phyloP scores from a whole-genome alignment of 2,113 vertebrate genomes.

The Tupaia tana region DNA sequence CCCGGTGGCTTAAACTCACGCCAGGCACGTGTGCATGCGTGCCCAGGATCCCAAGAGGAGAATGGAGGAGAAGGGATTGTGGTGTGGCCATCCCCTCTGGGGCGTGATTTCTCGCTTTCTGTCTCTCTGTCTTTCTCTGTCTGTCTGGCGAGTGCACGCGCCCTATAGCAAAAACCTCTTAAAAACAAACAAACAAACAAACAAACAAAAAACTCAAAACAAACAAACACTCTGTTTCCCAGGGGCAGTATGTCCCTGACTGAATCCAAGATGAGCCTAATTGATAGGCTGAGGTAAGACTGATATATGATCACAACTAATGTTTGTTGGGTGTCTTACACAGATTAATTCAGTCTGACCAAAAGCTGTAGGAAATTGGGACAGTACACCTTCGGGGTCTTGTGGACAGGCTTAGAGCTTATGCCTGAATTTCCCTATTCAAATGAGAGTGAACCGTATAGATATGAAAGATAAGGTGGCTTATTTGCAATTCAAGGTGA shows the following conservation, averaged over 20 bases:
- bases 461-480: not conserved
- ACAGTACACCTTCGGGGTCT: not conserved
- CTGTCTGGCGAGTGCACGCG: too few species aligned
- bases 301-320: not conserved
- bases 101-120: too few species aligned
- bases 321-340: not conserved
- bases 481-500: slow-evolving; percentile 7
- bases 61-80: too few species aligned
- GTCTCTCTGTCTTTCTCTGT: too few species aligned
- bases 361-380: not conserved
- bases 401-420: not conserved
- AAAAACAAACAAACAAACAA: too few species aligned
- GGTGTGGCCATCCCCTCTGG: too few species aligned
- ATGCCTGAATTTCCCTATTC: not conserved
- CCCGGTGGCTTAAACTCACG: too few species aligned
- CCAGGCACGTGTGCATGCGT: too few species aligned
- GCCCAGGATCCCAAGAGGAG: too few species aligned
- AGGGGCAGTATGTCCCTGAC: not conserved
- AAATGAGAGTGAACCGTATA: not conserved
- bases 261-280: not conserved
- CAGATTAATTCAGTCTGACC: not conserved
- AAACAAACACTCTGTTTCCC: not conserved
- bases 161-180: too few species aligned
- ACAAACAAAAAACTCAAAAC: too few species aligned
- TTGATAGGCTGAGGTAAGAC: not conserved